phyloP scores from a whole-genome alignment of 2,888 invertebrate species.

The Hydrotaea cyrtoneurina region DNA sequence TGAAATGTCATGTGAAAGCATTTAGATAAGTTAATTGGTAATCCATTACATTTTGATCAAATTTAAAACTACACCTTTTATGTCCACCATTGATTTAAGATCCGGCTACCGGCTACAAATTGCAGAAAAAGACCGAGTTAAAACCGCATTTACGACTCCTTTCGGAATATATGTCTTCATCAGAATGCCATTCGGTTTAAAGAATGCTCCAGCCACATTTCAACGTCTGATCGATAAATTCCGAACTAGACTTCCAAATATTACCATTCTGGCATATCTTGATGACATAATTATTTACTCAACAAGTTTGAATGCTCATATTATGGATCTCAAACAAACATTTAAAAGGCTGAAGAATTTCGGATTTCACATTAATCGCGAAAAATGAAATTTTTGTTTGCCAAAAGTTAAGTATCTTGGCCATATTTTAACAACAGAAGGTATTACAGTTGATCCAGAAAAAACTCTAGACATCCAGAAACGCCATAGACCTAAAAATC shows the following conservation, averaged over 20 bases:
- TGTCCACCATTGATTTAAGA: conserved; percentile 75
- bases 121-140: conserved; percentile 71
- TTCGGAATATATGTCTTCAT: conserved; percentile 73
- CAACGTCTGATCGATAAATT: conserved; percentile 73
- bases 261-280: conserved; percentile 64
- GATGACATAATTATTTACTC: conserved; percentile 73
- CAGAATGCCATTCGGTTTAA: conserved; percentile 75
- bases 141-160: conserved; percentile 75
- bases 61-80: conserved; percentile 63
- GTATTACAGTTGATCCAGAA: conserved; percentile 71
- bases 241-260: conserved; percentile 58
- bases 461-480: conserved; percentile 71
- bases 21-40: too few relatives aligned
- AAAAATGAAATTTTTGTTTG: conserved; percentile 69
- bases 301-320: conserved; percentile 68
- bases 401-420: conserved; percentile 72
- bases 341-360: conserved; percentile 57
- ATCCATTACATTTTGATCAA: too few relatives aligned
- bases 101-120: conserved; percentile 77
- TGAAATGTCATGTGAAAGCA: too few relatives aligned
- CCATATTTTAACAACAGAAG: conserved; percentile 72
- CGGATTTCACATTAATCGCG: conserved; percentile 69
- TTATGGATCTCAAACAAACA: conserved; percentile 71
- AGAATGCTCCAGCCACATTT: conserved; percentile 75
- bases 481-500: conserved; percentile 59